These are phyloP conservation scores for Ginglymostoma cirratum DNA, from an alignment of 2,113 vertebrate genomes.

Conservation along the genomic window DNA sequence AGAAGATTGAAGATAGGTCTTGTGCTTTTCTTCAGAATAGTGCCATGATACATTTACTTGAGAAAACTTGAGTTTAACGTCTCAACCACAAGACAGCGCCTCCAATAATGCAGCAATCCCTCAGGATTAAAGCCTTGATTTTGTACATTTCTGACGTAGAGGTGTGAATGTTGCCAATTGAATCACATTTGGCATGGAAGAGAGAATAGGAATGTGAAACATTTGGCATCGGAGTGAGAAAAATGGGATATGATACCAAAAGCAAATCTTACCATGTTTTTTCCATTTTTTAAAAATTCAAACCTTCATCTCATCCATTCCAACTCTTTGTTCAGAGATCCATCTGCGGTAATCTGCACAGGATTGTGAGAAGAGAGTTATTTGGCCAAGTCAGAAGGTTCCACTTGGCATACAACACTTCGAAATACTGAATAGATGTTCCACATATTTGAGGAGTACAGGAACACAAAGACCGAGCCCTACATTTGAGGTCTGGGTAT, in stretches of 20 bases:
- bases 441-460: neutral
- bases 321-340: neutral
- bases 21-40: neutral
- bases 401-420: neutral
- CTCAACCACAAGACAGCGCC: no score
- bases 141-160: neutral
- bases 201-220: neutral
- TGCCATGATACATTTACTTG: neutral
- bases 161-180: neutral
- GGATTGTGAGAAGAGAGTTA: neutral
- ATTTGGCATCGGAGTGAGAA: neutral
- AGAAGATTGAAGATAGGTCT: neutral
- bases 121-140: neutral
- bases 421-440: neutral
- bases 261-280: neutral
- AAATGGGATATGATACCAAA: neutral
- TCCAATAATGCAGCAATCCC: no score
- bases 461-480: neutral
- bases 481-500: neutral
- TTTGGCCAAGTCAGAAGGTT: neutral
- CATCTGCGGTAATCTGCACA: neutral
- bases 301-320: neutral
- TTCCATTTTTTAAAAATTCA: neutral
- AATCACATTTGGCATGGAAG: neutral
- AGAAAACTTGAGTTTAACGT: no score